Conservation (phyloP, 2,888 invertebrate genomes). For the Aphrophora alni region DNA sequence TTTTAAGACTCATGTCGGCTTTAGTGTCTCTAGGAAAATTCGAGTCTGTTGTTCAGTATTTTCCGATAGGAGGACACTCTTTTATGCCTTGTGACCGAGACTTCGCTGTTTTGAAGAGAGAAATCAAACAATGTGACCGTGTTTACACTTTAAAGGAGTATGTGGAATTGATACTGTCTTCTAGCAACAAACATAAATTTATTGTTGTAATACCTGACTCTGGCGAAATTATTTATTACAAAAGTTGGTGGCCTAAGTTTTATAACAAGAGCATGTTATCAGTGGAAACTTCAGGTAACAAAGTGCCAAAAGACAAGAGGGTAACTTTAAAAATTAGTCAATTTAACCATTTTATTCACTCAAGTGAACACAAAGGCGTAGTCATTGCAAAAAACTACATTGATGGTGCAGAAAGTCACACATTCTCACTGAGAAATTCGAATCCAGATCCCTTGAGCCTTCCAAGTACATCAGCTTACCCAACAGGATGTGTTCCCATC, state of each 20-base stretch:
- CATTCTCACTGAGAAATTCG: no score
- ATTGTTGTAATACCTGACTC: neutral
- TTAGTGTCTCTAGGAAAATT: constrained; percentile 15
- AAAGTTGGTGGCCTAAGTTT: neutral
- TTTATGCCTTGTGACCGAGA: constrained; percentile 22
- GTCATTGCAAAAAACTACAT: no score
- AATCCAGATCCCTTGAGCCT: no score
- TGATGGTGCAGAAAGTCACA: no score
- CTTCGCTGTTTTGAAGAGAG: constrained; percentile 16
- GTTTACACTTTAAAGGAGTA: constrained; percentile 14
- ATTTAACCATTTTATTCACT: no score
- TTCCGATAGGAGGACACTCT: constrained; percentile 30
- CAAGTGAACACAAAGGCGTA: no score
- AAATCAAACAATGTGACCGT: constrained; percentile 11
- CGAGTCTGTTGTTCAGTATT: constrained; percentile 36
- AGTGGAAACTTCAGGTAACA: no score
- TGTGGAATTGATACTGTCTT: constrained; percentile 9
- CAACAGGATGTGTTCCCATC: no score
- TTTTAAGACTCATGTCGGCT: constrained; percentile 7
- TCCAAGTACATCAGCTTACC: no score
- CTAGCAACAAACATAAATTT: constrained; percentile 13
- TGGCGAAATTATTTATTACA: constrained; percentile 11
- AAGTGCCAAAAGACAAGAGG: no score
- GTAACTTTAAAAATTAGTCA: no score
- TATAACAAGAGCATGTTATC: no score